phyloP scores from a whole-genome alignment of 2,797 vertebrate genomes.

The Schizopygopsis malacanthus region DNA sequence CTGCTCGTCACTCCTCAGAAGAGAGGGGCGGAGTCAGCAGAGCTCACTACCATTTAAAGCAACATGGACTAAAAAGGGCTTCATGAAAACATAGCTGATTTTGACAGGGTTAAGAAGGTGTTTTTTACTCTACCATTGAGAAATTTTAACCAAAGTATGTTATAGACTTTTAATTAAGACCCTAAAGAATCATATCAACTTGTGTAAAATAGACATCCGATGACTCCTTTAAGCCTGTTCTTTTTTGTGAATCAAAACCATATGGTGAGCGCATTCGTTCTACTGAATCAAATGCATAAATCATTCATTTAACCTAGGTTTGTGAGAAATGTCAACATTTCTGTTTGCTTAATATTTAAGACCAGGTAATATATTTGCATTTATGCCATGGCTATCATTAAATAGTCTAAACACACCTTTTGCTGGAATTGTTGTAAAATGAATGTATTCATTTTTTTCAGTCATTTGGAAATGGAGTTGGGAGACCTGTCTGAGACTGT shows the following conservation, averaged over 20 bases:
- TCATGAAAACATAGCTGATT: too few species aligned
- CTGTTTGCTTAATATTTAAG: background rate
- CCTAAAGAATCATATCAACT: too few species aligned
- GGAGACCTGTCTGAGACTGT: background rate
- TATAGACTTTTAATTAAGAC: too few species aligned
- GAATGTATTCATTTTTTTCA: background rate
- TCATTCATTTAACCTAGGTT: background rate
- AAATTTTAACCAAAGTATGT: too few species aligned
- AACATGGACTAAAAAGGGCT: too few species aligned
- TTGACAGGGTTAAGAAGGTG: too few species aligned
- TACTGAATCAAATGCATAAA: background rate
- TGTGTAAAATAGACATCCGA: too few species aligned
- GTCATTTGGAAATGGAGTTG: background rate
- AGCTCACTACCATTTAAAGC: too few species aligned
- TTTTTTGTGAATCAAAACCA: background rate
- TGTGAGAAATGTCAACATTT: background rate
- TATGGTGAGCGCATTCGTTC: background rate
- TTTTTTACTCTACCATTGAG: too few species aligned
- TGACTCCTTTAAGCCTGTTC: too few species aligned
- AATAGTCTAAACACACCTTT: constrained; percentile 1
- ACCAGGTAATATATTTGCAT: background rate
- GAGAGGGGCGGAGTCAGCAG: too few species aligned
- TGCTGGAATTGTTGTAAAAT: constrained; percentile 6
- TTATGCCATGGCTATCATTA: background rate
- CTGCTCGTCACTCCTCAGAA: too few species aligned